Base-by-base conservation (phyloP, 92 coral and sea anemone species). In the Epizoanthus scotinus region DNA sequence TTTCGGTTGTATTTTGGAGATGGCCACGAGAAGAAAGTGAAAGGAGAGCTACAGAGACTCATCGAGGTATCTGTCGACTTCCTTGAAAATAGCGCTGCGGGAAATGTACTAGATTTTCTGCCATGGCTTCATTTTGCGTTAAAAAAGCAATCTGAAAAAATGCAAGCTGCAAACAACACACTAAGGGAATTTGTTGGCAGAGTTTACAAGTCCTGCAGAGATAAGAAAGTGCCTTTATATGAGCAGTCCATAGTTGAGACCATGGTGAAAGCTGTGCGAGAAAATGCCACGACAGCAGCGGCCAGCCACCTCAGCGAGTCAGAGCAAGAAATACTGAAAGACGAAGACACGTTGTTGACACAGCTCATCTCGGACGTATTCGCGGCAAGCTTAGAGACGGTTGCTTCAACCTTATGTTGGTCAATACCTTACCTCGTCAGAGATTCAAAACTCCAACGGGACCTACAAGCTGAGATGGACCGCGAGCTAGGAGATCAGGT, bases 81-180 rank as follows among this genome's bases (percentile, higher is more conserved):
- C 80, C 79, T 72, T 55, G 91, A 96, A 78, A 88, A 86, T 68
- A 88, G 86, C 73, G 81, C 89, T 10, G 90, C 78, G 2, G 66
- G 83, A 24, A 89, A 87, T 71, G 49, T 93, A 28, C 80, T 91
- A 27, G 99, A 96, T 73, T 89, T 96, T 64, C 68, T 96, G 81
- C 99, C 99, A 1, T 96, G 98, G 96, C 90, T 91, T 55, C 88
- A 84, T 24, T 90, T 92, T 63, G 81, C 86, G 20, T 66, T 93
- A 10, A 47, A 68, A 70, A 83, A 87, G 73, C 84, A 87, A 56
- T 69, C 84, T 40, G 58, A 77, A 66, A 80, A 72, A 56, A 40
- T 90, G 61, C 67, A 90, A 84, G 78, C 57, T 47, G 81, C 93
- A 19, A 87, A 86, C 54, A 68, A 88, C 20, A 87, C 89, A 53